A percentile compares a stretch with the other conserved stretches of the same genome.
Evolutionary conservation across 2,797 vertebrate species (phyloP).

Genomic region (Falco concolor): DNA sequence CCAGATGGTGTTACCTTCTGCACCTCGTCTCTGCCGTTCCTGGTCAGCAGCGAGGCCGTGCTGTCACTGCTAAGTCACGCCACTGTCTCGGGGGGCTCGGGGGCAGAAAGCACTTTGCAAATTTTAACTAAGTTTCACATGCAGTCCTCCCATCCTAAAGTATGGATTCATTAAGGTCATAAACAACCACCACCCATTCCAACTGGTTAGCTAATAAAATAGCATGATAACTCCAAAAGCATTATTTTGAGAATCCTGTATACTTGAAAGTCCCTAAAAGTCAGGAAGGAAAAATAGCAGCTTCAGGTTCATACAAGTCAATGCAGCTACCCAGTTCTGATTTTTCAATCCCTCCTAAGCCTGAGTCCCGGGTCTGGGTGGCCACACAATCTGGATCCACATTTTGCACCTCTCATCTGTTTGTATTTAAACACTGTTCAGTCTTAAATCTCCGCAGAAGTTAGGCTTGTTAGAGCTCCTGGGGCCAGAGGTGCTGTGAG

Average conservation of each 20-base stretch:
- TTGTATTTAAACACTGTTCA: background rate
- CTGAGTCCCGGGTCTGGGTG: background rate
- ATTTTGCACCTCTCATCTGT: background rate
- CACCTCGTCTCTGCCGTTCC: background rate
- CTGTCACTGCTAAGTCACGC: rapidly evolving
- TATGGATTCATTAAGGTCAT: background rate
- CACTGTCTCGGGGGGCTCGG: background rate
- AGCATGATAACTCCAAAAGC: background rate
- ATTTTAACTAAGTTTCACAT: background rate
- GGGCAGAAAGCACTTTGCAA: background rate
- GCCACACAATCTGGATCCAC: background rate
- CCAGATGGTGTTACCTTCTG: background rate
- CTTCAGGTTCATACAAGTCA: background rate
- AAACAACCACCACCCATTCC: background rate
- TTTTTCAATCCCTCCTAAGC: background rate
- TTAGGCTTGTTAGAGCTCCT: background rate
- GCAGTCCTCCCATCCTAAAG: background rate
- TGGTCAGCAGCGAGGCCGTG: rapidly evolving
- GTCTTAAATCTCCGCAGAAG: background rate
- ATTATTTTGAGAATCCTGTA: background rate
- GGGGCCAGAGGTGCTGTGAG: background rate
- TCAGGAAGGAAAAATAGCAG: background rate
- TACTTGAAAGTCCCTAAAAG: background rate
- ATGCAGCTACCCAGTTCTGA: background rate
- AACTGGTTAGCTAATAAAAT: background rate